Evolutionary conservation across 2,797 vertebrate genomes (phyloP).

Genomic region (Mallotus villosus): DNA sequence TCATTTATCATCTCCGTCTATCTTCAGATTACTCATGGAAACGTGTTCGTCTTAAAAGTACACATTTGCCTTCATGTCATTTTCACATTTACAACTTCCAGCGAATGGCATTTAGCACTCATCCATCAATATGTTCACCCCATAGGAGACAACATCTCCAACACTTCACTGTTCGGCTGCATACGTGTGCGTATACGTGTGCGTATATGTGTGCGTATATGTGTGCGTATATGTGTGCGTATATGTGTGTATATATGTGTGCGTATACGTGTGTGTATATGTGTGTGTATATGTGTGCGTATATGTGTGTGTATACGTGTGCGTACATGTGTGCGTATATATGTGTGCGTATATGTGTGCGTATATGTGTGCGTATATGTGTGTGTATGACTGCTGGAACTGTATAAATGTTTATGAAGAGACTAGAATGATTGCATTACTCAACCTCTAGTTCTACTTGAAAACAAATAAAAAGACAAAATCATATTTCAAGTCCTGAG

Average conservation of each 20-base stretch:
- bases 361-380: neutral
- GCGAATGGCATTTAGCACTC: too few relatives aligned
- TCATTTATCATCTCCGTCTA: constrained; percentile 28
- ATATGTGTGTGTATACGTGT: neutral
- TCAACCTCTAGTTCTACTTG: neutral
- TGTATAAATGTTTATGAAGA: neutral
- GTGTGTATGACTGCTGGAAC: neutral
- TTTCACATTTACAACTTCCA: neutral
- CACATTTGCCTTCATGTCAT: neutral
- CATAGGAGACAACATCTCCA: neutral
- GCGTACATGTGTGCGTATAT: neutral
- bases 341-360: too few relatives aligned
- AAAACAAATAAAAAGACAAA: constrained; percentile 1
- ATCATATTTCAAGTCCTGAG: constrained; percentile 7
- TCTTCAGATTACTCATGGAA: neutral
- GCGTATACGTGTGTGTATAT: neutral
- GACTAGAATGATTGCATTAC: neutral
- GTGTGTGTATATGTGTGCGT: neutral
- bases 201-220: neutral
- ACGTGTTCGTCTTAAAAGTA: neutral
- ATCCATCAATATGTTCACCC: neutral
- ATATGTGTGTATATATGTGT: too few relatives aligned
- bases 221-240: neutral
- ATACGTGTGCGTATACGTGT: neutral
- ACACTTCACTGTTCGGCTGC: neutral